These are phyloP conservation scores for Ectropis crepuscularia DNA, from an alignment of 2,888 invertebrate species.

Conservation along the genomic window DNA sequence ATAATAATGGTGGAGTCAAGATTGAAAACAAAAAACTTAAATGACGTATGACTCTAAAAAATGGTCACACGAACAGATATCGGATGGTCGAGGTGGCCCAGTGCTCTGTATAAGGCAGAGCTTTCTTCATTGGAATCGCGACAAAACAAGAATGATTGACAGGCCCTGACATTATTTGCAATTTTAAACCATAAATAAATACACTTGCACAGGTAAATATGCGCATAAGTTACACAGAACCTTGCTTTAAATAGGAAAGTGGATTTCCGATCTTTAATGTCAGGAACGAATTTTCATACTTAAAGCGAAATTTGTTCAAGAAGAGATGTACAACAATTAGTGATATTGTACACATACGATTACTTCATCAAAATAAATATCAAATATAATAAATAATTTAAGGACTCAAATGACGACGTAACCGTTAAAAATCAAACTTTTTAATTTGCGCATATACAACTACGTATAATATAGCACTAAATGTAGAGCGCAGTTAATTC, in stretches of 20 bases:
- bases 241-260: conserved; percentile 46
- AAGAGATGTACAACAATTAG: too few species aligned
- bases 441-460: too few species aligned
- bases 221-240: conserved; percentile 54
- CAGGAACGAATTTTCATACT: conserved; percentile 11
- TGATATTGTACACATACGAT: too few species aligned
- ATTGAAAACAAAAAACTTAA: conserved; percentile 15
- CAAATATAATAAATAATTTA: too few species aligned
- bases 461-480: too few species aligned
- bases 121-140: conserved; percentile 66
- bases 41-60: conserved; percentile 47
- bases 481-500: too few species aligned
- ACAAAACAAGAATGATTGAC: conserved; percentile 77
- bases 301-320: too few species aligned
- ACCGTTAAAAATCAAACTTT: too few species aligned
- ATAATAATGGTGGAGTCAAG: too few species aligned
- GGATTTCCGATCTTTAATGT: conserved; percentile 22
- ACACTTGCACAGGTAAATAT: conserved; percentile 52
- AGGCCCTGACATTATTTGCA: conserved; percentile 60
- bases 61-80: conserved; percentile 46
- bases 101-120: conserved; percentile 60
- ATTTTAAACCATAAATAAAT: conserved; percentile 64
- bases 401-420: too few species aligned
- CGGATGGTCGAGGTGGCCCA: conserved; percentile 41
- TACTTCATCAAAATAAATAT: too few species aligned